These are phyloP conservation scores for Kryptopterus vitreolus DNA, from an alignment of 2,797 vertebrate species.

Conservation along the genomic window DNA sequence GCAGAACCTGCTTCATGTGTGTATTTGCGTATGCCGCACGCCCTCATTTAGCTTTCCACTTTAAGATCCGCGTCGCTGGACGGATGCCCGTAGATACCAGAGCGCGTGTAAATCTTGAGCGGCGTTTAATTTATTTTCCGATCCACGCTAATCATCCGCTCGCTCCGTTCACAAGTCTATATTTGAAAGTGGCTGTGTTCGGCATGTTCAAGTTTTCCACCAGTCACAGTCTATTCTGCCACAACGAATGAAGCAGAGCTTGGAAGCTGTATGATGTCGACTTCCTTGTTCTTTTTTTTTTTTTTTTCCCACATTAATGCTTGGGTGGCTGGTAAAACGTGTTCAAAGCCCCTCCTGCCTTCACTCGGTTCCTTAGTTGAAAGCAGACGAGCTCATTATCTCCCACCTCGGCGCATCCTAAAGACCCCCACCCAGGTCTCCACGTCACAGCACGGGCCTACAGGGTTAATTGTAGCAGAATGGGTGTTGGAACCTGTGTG, in stretches of 20 bases:
- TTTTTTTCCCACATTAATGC: constrained; percentile 22
- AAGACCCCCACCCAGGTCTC: neutral
- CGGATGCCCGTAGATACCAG: constrained; percentile 18
- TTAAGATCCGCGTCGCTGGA: constrained; percentile 28
- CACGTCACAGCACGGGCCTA: constrained; percentile 2
- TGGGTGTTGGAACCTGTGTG: constrained; percentile 4
- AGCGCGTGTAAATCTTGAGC: constrained; percentile 25
- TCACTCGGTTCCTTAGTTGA: constrained; percentile 34
- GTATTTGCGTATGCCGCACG: neutral
- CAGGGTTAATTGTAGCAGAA: neutral
- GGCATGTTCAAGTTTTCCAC: neutral
- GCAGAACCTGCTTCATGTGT: constrained; percentile 60
- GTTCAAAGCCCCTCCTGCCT: constrained; percentile 41
- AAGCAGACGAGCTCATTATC: constrained; percentile 62
- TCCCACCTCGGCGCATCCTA: constrained; percentile 35
- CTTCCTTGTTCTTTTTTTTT: constrained; percentile 29
- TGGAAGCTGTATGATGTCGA: constrained; percentile 62
- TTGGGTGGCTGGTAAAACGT: constrained; percentile 30
- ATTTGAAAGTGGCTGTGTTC: constrained; percentile 2
- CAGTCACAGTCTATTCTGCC: neutral
- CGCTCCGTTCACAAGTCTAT: constrained; percentile 1
- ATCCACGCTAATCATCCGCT: constrained; percentile 25
- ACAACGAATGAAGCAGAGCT: constrained; percentile 50
- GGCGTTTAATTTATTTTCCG: constrained; percentile 43
- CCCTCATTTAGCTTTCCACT: constrained; percentile 41